These are phyloP conservation scores for Heliothis virescens DNA, from an alignment of 1,140 invertebrate species.

Conservation along the genomic window DNA sequence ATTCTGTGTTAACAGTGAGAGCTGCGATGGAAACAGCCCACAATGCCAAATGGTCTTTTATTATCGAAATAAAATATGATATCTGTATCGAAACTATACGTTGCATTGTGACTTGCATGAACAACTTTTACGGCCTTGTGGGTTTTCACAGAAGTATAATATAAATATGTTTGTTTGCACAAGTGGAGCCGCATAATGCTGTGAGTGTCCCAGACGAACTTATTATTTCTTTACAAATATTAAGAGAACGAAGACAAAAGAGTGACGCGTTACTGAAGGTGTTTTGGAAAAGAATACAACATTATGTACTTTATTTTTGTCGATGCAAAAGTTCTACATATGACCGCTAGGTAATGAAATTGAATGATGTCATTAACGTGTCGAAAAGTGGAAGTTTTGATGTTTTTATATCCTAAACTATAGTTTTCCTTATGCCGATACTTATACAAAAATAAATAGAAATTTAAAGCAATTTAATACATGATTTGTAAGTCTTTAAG, in stretches of 20 bases:
- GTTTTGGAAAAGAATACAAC: no score
- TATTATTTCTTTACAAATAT: constrained; percentile 28
- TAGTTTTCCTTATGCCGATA: no score
- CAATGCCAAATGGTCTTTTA: background rate
- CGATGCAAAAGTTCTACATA: no score
- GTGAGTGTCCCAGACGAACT: constrained; percentile 28
- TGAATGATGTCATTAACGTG: no score
- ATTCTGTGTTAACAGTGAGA: no score
- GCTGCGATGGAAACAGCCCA: background rate
- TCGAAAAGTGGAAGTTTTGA: no score
- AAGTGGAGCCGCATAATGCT: constrained; percentile 17
- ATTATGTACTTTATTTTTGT: background rate
- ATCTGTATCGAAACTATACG: constrained; percentile 16
- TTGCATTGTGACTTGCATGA: constrained; percentile 39
- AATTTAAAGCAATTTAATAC: no score
- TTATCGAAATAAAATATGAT: constrained; percentile 15
- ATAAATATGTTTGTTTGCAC: constrained; percentile 40
- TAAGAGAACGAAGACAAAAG: background rate
- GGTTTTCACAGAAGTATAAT: constrained; percentile 39
- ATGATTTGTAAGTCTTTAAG: no score
- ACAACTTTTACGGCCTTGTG: constrained; percentile 40
- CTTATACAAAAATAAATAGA: no score
- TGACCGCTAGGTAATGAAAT: no score
- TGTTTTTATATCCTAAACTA: no score
- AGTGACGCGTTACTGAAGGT: constrained; percentile 24